A percentile compares a stretch with the other conserved stretches of the same genome.
Evolutionary conservation across 1,140 invertebrate species (phyloP).

Genomic region (Agrilus planipennis): DNA sequence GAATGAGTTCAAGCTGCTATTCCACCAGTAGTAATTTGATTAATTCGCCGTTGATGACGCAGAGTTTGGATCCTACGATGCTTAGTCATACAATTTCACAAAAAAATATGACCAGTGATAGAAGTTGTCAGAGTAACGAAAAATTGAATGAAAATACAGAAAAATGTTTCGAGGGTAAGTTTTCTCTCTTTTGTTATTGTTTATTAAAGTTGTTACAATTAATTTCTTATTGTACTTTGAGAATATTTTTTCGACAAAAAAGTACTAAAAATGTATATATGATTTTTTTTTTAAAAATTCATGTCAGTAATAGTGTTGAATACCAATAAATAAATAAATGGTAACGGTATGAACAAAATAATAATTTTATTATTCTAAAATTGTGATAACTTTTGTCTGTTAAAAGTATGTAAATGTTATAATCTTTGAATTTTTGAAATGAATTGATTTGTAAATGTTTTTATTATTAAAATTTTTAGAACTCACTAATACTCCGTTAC

Average conservation of each 20-base stretch:
- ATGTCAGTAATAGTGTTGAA: no score
- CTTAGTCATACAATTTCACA: slow-evolving; percentile 21
- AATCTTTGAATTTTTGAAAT: no score
- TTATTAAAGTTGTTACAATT: neutral
- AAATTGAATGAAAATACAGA: slow-evolving; percentile 8
- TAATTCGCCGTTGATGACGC: slow-evolving; percentile 43
- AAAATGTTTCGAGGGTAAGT: slow-evolving; percentile 19
- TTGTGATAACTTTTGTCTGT: no score
- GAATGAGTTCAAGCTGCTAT: slow-evolving; percentile 58
- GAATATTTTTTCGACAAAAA: no score
- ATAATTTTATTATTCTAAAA: no score
- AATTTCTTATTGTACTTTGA: no score
- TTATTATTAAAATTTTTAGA: slow-evolving; percentile 2
- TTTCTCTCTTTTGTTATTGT: neutral
- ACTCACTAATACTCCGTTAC: slow-evolving; percentile 51
- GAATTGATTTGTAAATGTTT: no score
- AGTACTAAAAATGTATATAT: no score
- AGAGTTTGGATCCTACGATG: slow-evolving; percentile 44
- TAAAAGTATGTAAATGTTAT: no score
- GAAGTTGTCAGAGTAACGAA: neutral
- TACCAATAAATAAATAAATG: no score
- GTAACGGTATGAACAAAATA: no score
- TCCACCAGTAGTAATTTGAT: slow-evolving; percentile 27
- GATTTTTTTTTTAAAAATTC: no score
- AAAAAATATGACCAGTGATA: slow-evolving; percentile 7